Conservation (phyloP, 2,888 invertebrate species). For the Diogma glabrata region DNA sequence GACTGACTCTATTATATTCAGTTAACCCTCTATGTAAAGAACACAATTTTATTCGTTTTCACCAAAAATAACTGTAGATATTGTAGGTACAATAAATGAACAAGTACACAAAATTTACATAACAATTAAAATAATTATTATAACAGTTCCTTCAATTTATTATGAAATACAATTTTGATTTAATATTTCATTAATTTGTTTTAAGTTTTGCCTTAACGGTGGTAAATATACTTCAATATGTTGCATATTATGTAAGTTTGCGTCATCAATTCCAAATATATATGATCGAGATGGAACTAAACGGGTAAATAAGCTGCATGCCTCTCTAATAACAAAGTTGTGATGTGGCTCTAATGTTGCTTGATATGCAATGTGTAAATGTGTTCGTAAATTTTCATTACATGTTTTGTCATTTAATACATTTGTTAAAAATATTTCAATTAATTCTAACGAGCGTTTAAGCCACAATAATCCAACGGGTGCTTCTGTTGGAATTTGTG, state of each 20-base stretch:
- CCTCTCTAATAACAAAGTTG: conserved; percentile 11
- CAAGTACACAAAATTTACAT: too few relatives aligned
- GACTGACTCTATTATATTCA: too few relatives aligned
- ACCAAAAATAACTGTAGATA: too few relatives aligned
- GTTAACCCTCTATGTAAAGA: too few relatives aligned
- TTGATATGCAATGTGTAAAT: conserved; percentile 55
- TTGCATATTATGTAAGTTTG: conserved; percentile 35
- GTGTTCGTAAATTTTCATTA: conserved; percentile 46
- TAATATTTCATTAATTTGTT: conserved; percentile 6
- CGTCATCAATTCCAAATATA: conserved; percentile 38
- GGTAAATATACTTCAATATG: conserved; percentile 38
- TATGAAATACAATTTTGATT: too few relatives aligned
- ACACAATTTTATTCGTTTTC: too few relatives aligned
- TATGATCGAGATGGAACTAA: conserved; percentile 51
- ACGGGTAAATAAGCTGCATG: conserved; percentile 48
- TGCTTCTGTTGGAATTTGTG: conserved; percentile 40
- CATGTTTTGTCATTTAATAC: conserved; percentile 28
- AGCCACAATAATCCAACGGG: conserved; percentile 62
- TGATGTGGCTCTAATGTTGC: conserved; percentile 61
- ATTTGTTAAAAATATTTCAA: conserved; percentile 33
- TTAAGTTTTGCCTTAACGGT: conserved; percentile 21
- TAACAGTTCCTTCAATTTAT: too few relatives aligned
- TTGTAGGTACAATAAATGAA: too few relatives aligned
- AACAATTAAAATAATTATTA: too few relatives aligned
- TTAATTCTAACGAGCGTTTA: conserved; percentile 38